Base-by-base conservation (phyloP, 2,113 vertebrate species). In the Physeter macrocephalus region DNA sequence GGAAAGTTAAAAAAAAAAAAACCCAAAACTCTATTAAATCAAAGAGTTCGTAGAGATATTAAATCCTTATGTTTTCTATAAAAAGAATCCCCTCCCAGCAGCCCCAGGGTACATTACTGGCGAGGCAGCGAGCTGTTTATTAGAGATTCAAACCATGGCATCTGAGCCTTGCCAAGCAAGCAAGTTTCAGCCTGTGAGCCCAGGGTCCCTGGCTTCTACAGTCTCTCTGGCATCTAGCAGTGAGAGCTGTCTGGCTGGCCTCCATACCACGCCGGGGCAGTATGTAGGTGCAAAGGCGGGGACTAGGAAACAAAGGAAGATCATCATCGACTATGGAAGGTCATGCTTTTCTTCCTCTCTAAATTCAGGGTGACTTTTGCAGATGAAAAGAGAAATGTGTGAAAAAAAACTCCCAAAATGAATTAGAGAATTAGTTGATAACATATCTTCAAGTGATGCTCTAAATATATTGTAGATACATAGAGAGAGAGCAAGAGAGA, bases 21-120 rank as follows among this genome's bases (percentile, higher is more conserved):
- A 67, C 49, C 15, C 52, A 92, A 97, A 54, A 8, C 9, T 87
- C 64, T 87, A 91, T 96, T 93, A 93, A 97, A 93, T 89, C 97
- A 96, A 97, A 97, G 96, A 46, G 39, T 92, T 39, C 94, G 77
- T 27, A 7, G 97, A 95, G 90, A 5, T 97, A 91, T 90, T 93
- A 96, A 91, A 94, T 91, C 96, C 93, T 95, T 96, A 61, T 96
- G 87, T 95, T 96, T 98, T 91, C 93, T 97, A 93, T 95, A 96
- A 95, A 97, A 97, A 97, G 96, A 97, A 87, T 95, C 81, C 97
- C 77, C 72, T 92, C 93, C 93, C 78, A 67, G 88, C 29, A 72
- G 88, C 97, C 94, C 75, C 80, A 88, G 96, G 97, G 78, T 94
- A n/a, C 97, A 84, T 98, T 98, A 97, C 97, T 94, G 95, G 95